Evolutionary conservation across 2,888 invertebrate genomes (phyloP), one percentile per base, ranked within the genome.

Genomic region (Platerodrilus igneus): DNA sequence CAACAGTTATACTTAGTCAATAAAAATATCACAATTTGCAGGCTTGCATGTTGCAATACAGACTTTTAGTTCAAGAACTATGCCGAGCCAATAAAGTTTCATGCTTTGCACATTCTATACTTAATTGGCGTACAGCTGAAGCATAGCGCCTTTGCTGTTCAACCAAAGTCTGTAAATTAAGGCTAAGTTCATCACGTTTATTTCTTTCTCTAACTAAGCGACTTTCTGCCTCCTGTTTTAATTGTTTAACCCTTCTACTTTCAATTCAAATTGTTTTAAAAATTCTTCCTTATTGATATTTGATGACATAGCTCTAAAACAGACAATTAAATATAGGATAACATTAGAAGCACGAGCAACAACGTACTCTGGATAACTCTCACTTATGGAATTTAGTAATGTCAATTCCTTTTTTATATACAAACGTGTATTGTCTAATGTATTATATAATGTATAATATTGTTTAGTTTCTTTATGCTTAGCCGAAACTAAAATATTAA

Each of bases 381-480:
- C 91, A 54, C 88, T 78, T 53, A 94, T 87, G 0, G 91, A 92
- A 70, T 92, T 91, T 14, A 93, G 70, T 34, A 94, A 67, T 14
- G 84, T 83, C 36, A 94, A 75, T 70, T 97, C 96, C 65, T 94
- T 95, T 48, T 84, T 85, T 60, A 95, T 79, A 66, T 95, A 96
- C 22, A 86, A 74, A 67, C 90, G 87, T n/a, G 90, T 89, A 70
- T 96, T 95, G 64, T 92, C 86, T 35, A 96, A 72, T 2, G 93
- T 93, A 67, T 99, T 97, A 70, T 94, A 94, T 45, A 96, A 76
- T 22, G 91, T 92, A 66, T 89, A 97, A 73, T 92, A 95, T 73
- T 96, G 94, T 68, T 96, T 96, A 0, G 96, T 96, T 75, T 97
- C 95, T 63, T 88, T 86, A 66, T 96, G 94, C 59, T 92, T 95